A percentile compares a stretch with the other conserved stretches of the same genome.
phyloP scores from a whole-genome alignment of 2,113 vertebrate species.

The Anhinga rufa region DNA sequence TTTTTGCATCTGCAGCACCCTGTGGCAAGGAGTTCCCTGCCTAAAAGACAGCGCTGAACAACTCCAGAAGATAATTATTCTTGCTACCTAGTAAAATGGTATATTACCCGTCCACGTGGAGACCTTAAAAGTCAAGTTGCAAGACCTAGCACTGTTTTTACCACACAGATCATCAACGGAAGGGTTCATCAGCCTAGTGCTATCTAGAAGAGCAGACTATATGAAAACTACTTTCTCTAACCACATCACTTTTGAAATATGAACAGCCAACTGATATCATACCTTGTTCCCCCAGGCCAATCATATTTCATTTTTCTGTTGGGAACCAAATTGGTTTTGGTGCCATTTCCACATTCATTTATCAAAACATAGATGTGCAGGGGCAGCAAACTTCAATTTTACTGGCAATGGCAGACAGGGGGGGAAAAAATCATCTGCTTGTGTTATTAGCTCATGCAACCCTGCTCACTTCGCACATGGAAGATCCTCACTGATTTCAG shows the following conservation, averaged over 20 bases:
- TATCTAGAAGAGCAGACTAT: background rate
- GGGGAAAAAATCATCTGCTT: background rate
- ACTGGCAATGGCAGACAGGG: background rate
- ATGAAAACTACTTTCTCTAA: background rate
- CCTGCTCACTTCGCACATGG: background rate
- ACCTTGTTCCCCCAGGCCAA: background rate
- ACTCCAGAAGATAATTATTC: background rate
- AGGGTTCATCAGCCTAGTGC: background rate
- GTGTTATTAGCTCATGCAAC: background rate
- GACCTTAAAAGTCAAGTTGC: background rate
- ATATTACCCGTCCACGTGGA: background rate
- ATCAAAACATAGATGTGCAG: background rate
- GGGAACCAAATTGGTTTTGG: background rate
- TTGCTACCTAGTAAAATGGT: background rate
- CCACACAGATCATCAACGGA: background rate
- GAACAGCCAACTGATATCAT: background rate
- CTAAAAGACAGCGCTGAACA: background rate
- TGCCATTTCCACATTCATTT: background rate
- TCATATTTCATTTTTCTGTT: background rate
- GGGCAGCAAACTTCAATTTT: background rate
- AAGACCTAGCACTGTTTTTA: background rate
- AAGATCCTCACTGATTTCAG: background rate
- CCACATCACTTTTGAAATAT: background rate
- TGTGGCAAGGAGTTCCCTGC: background rate
- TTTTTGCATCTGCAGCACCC: background rate